phyloP scores from a whole-genome alignment of 2,797 vertebrate genomes.

The Onychomys leucogaster region DNA sequence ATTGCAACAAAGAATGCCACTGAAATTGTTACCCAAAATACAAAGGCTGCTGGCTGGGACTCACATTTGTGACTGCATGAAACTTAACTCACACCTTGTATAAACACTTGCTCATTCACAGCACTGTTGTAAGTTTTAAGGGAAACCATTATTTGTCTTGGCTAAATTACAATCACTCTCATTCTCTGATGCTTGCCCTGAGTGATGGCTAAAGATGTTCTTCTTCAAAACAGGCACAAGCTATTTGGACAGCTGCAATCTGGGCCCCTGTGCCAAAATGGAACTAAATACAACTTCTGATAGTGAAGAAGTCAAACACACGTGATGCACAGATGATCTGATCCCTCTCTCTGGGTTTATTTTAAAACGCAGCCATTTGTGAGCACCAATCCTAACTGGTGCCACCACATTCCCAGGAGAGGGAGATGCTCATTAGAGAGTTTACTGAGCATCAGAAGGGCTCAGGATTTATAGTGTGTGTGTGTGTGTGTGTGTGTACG shows the following conservation, averaged over 20 bases:
- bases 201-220: constrained; percentile 47
- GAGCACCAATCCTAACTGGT: not conserved
- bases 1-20: constrained; percentile 50
- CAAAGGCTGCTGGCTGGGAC: constrained; percentile 57
- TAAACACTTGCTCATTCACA: constrained; percentile 79
- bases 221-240: constrained; percentile 35
- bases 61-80: constrained; percentile 46
- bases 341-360: not conserved
- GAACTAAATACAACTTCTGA: not conserved
- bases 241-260: not conserved
- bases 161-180: constrained; percentile 60
- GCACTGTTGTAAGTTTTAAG: constrained; percentile 60
- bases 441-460: not conserved
- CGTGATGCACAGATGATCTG: not conserved
- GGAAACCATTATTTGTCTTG: constrained; percentile 75
- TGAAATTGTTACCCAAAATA: constrained; percentile 69
- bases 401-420: not conserved
- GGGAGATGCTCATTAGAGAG: not conserved
- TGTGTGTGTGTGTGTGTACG: not conserved
- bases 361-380: constrained; percentile 28
- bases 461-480: not conserved
- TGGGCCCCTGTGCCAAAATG: not conserved
- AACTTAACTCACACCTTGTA: constrained; percentile 78
- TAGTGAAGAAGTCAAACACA: constrained; percentile 5
- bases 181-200: constrained; percentile 21